These are phyloP conservation scores for Piprites chloris DNA, from an alignment of 2,113 vertebrate genomes.

Conservation along the genomic window DNA sequence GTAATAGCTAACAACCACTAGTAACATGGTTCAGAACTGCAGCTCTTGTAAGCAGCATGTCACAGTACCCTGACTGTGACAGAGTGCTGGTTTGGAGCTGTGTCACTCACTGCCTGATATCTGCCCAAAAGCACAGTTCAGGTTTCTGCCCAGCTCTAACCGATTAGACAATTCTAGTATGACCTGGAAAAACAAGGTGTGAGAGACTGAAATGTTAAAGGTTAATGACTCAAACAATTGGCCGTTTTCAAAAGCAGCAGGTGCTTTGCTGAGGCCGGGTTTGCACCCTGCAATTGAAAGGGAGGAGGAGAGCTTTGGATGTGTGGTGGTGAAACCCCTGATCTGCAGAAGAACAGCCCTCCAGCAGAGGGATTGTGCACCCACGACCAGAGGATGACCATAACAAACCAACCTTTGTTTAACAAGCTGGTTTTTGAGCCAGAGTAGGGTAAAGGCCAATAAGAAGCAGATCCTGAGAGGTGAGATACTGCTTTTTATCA, in stretches of 20 bases:
- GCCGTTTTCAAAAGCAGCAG: background rate
- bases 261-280: background rate
- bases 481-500: background rate
- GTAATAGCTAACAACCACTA: background rate
- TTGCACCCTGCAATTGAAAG: accelerated
- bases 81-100: background rate
- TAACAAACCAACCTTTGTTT: background rate
- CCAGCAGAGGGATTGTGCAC: background rate
- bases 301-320: background rate
- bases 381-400: background rate
- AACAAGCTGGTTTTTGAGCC: background rate
- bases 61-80: accelerated
- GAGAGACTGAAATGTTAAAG: background rate
- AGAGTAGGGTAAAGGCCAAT: background rate
- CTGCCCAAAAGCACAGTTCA: background rate
- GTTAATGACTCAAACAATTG: accelerated
- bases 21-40: background rate
- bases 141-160: background rate
- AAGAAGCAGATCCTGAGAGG: background rate
- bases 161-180: background rate
- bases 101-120: background rate
- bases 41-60: background rate
- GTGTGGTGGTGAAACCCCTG: background rate
- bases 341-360: background rate
- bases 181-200: background rate